phyloP scores from a whole-genome alignment of 2,113 vertebrate species.

The Dicaeum eximium region DNA sequence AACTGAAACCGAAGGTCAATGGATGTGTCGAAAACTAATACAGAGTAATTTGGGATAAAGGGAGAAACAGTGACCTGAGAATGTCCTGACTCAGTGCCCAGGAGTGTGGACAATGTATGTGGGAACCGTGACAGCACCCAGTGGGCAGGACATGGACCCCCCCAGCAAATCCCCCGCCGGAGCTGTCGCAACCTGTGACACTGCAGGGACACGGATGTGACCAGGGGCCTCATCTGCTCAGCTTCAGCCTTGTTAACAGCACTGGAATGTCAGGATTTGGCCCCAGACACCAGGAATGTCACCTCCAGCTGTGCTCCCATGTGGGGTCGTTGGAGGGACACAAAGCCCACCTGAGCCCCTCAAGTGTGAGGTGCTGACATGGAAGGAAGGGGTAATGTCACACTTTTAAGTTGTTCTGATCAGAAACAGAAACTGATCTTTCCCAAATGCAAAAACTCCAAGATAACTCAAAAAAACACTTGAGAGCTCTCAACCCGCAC shows the following conservation, averaged over 20 bases:
- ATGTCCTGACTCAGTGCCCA: conserved; percentile 17
- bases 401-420: neutral
- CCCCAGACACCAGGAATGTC: neutral
- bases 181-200: neutral
- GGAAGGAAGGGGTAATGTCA: neutral
- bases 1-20: neutral
- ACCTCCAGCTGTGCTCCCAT: neutral
- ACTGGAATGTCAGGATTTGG: neutral
- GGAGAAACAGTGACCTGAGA: neutral
- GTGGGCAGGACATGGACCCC: neutral
- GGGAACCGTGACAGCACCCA: neutral
- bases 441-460: neutral
- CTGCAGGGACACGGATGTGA: neutral
- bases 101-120: neutral
- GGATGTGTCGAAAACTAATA: neutral
- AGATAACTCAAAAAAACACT: neutral
- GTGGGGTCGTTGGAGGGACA: accelerated
- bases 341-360: neutral
- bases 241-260: neutral
- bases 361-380: accelerated
- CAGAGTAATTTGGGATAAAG: neutral
- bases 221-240: neutral
- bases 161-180: neutral
- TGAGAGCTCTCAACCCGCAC: neutral
- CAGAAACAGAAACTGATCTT: neutral